phyloP scores from a whole-genome alignment of 1,140 invertebrate genomes.

The Acromyrmex echinatior region DNA sequence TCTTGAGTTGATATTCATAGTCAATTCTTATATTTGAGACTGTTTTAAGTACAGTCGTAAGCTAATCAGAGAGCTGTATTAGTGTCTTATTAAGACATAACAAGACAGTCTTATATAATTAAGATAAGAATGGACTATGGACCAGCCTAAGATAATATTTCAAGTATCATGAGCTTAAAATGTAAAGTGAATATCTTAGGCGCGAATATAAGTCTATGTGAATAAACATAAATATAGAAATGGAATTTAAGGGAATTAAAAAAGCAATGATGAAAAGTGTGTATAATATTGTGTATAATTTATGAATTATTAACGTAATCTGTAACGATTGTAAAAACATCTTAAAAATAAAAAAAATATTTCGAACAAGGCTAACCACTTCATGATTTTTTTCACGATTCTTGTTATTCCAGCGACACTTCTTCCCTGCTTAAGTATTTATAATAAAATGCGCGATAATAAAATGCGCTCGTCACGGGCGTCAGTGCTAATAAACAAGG shows the following conservation, averaged over 20 bases:
- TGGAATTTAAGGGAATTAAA: background rate
- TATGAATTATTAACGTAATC: background rate
- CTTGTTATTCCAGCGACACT: background rate
- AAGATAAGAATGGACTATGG: too few relatives aligned
- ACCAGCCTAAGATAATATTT: background rate
- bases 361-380: slow-evolving; percentile 18
- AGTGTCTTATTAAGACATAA: too few relatives aligned
- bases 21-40: too few relatives aligned
- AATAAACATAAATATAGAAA: background rate
- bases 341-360: background rate
- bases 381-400: slow-evolving; percentile 22
- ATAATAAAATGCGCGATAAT: slow-evolving; percentile 20
- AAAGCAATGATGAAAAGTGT: background rate
- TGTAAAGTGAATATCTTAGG: background rate
- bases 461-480: slow-evolving; percentile 59
- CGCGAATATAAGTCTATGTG: background rate
- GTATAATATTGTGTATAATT: background rate
- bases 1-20: background rate
- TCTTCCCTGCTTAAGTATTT: slow-evolving; percentile 6
- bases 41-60: too few relatives aligned
- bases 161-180: background rate
- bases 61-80: too few relatives aligned
- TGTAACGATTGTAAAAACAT: background rate
- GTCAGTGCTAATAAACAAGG: slow-evolving; percentile 52
- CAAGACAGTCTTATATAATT: too few relatives aligned